Percentiles rank a stretch among this genome's conserved stretches.
These are phyloP conservation scores for Antennarius striatus DNA, from an alignment of 2,113 vertebrate species.

Conservation along the genomic window DNA sequence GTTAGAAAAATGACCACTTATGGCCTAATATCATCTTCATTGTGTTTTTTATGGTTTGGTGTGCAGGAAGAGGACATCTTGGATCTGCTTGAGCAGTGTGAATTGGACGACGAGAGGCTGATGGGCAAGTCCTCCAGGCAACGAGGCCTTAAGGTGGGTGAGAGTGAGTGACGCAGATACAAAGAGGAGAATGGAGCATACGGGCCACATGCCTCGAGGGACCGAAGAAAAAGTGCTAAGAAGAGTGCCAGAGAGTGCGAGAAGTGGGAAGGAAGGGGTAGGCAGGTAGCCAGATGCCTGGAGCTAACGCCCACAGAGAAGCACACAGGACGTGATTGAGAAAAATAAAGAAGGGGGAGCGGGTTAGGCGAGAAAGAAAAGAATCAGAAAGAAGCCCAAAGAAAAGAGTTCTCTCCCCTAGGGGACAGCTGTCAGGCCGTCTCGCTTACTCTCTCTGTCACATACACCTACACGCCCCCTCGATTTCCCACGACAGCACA, in stretches of 20 bases:
- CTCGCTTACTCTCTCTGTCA: constrained; percentile 58
- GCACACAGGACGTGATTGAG: constrained; percentile 62
- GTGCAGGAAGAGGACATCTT: constrained; percentile 96
- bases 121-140: constrained; percentile 88
- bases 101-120: constrained; percentile 95
- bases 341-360: constrained; percentile 52
- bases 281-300: constrained; percentile 55
- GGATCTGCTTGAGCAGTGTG: constrained; percentile 96
- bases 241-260: constrained; percentile 40
- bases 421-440: constrained; percentile 73
- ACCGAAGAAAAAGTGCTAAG: constrained; percentile 46
- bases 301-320: constrained; percentile 61
- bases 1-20: constrained; percentile 7
- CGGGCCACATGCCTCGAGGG: constrained; percentile 55
- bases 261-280: constrained; percentile 6
- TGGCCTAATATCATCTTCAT: constrained; percentile 9
- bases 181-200: constrained; percentile 20
- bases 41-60: constrained; percentile 8
- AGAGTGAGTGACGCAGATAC: constrained; percentile 7
- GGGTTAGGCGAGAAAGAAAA: constrained; percentile 43
- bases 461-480: constrained; percentile 59
- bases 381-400: constrained; percentile 62
- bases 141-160: constrained; percentile 84
- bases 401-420: constrained; percentile 59
- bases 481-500: constrained; percentile 65